phyloP scores from a whole-genome alignment of 2,888 invertebrate species.

The Parapristionchus giblindavisi region DNA sequence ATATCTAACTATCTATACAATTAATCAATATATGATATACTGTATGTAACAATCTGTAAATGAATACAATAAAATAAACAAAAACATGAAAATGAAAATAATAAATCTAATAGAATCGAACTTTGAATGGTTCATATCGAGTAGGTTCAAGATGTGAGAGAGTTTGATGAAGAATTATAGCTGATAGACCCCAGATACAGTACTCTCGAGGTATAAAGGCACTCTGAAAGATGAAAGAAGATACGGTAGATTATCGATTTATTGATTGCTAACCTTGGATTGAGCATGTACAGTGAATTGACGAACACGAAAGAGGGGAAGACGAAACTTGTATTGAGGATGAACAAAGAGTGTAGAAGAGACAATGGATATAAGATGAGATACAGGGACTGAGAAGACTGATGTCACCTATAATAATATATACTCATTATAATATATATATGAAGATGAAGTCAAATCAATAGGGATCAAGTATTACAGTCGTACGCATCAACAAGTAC shows the following conservation, averaged over 20 bases:
- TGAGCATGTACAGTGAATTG: constrained; percentile 22
- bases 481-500: too few species aligned
- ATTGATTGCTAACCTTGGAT: neutral
- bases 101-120: neutral
- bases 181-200: constrained; percentile 60
- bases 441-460: neutral
- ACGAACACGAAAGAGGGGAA: constrained; percentile 50
- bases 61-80: neutral
- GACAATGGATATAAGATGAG: constrained; percentile 46
- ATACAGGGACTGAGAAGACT: constrained; percentile 53
- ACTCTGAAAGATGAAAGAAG: constrained; percentile 11
- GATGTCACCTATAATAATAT: constrained; percentile 45
- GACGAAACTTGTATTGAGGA: constrained; percentile 45
- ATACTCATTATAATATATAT: neutral
- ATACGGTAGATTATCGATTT: constrained; percentile 36
- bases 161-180: constrained; percentile 54
- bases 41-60: too few species aligned
- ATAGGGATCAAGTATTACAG: too few species aligned
- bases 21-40: neutral
- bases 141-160: constrained; percentile 48
- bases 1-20: constrained; percentile 1
- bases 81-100: neutral
- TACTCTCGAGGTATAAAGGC: constrained; percentile 31
- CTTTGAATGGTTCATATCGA: constrained; percentile 7
- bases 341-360: constrained; percentile 51